Evolutionary conservation across 2,113 vertebrate genomes (phyloP).

Genomic region (Erythrocercus mccallii): DNA sequence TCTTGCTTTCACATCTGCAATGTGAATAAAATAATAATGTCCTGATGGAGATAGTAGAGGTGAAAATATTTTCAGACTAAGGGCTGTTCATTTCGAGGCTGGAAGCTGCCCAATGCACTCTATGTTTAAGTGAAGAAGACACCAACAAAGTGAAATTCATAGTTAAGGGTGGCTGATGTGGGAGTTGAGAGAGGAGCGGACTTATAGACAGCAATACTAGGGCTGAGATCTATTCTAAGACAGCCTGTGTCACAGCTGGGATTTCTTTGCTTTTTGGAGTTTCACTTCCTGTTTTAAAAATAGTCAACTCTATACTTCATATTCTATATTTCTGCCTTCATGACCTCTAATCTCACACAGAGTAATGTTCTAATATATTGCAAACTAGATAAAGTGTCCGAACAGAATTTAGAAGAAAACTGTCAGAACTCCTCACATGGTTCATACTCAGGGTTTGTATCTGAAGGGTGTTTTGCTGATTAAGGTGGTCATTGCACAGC

Average conservation of each 20-base stretch:
- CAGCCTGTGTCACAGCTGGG: background rate
- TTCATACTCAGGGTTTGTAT: background rate
- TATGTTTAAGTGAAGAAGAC: background rate
- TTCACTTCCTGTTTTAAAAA: background rate
- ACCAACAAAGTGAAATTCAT: background rate
- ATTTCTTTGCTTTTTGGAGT: background rate
- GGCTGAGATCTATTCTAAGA: background rate
- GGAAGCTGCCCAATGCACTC: background rate
- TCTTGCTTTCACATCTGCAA: background rate
- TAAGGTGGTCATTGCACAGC: background rate
- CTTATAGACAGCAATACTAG: background rate
- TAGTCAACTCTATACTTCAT: background rate
- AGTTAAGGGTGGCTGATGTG: background rate
- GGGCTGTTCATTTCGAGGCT: background rate
- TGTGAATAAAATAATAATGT: background rate
- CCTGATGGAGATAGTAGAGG: background rate
- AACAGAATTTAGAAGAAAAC: background rate
- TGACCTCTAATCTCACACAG: background rate
- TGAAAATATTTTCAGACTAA: background rate
- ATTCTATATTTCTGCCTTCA: background rate
- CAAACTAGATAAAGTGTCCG: background rate
- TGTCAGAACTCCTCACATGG: background rate
- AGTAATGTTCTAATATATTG: background rate
- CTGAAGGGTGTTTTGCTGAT: background rate
- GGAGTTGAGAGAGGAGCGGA: background rate